A percentile compares a stretch with the other conserved stretches of the same genome.
Evolutionary conservation across 2,113 vertebrate genomes (phyloP).

Genomic region (Pterocles orientalis): DNA sequence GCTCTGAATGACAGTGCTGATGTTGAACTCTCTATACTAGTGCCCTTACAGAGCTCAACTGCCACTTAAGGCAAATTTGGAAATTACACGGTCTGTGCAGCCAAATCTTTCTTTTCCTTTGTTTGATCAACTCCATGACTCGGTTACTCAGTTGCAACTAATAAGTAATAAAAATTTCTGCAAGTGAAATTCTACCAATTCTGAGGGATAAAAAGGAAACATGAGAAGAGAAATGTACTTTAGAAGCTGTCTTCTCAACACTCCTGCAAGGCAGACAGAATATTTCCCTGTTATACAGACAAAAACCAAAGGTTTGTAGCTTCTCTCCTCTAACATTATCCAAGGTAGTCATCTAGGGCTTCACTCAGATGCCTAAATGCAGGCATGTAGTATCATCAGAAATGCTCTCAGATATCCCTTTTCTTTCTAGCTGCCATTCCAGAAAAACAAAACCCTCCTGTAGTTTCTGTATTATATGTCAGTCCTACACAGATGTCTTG

Average conservation of each 20-base stretch:
- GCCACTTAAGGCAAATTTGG: neutral
- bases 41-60: neutral
- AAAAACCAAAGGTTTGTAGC: neutral
- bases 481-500: neutral
- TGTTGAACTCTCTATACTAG: neutral
- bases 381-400: neutral
- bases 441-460: neutral
- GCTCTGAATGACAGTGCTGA: neutral
- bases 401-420: neutral
- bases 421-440: neutral
- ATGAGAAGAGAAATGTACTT: neutral
- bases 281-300: neutral
- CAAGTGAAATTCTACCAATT: neutral
- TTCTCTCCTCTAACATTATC: neutral
- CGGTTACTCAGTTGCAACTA: neutral
- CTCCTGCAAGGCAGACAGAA: neutral
- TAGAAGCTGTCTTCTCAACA: neutral
- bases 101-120: neutral
- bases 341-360: neutral
- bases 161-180: neutral
- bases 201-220: neutral
- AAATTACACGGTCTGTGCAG: neutral
- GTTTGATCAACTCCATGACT: neutral
- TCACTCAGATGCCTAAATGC: neutral
- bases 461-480: neutral